A percentile compares a stretch with the other conserved stretches of the same genome.
Conservation (phyloP, 2,797 vertebrate species). For the Scolopax bukidnonensis region DNA sequence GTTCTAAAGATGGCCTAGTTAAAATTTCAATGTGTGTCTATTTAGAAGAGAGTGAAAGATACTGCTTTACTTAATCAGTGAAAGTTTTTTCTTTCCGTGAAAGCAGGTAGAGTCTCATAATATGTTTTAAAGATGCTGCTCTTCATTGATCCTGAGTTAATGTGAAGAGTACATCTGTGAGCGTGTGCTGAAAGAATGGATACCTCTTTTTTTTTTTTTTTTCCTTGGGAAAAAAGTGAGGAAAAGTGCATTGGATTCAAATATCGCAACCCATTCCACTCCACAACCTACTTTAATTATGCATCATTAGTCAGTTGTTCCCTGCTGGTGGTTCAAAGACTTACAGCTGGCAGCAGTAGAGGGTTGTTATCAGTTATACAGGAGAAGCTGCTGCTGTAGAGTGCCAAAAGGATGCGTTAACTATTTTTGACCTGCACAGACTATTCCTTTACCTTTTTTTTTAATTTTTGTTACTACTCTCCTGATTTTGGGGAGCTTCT, state of each 20-base stretch:
- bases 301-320: neutral
- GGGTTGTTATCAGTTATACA: neutral
- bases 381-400: neutral
- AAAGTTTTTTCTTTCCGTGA: neutral
- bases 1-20: neutral
- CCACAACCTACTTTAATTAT: neutral
- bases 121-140: neutral
- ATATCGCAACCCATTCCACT: neutral
- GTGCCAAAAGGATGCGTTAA: neutral
- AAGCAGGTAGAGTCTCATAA: neutral
- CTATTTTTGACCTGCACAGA: neutral
- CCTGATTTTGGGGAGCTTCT: neutral
- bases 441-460: neutral
- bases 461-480: neutral
- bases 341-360: neutral
- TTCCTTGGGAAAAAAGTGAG: neutral
- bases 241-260: neutral
- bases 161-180: neutral
- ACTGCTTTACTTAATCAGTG: neutral
- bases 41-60: neutral
- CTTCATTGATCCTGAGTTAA: neutral
- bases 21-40: rapidly evolving
- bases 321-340: neutral
- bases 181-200: neutral
- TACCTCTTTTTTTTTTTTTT: no score